Base-by-base conservation (phyloP, 2,113 vertebrate species). In the Delphinus delphis region DNA sequence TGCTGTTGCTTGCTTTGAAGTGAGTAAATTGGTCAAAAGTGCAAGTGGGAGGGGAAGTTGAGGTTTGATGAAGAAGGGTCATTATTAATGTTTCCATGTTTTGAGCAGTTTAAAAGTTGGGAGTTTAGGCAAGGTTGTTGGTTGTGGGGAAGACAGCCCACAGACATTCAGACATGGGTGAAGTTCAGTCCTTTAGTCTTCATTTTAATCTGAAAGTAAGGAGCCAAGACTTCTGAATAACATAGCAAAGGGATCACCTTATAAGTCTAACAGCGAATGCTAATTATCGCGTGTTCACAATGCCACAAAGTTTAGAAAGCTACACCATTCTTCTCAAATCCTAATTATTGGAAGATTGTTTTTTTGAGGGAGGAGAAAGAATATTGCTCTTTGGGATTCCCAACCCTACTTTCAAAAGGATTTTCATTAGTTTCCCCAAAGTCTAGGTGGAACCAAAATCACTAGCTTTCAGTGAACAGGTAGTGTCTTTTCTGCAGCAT, bases 1-100 rank as follows among this genome's bases (percentile, higher is more conserved):
- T 95, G 44, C 79, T 65, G 55, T 15, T 96, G 33, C 97, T 97
- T 83, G 76, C 90, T 83, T 67, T 97, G 94, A 96, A 98, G 89
- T n/a, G 55, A 96, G 80, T 89, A 79, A 82, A 31, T 17, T 98
- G 98, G 97, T 94, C 79, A 70, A 41, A 84, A 97, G 96, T 41
- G 41, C 1, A 3, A 92, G 86, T 90, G 68, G 88, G 55, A 97
- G 90, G 85, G 81, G 76, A 95, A 97, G 94, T 80, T 97, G 97
- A 97, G 95, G 93, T 98, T 98, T 91, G 62, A 55, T 58, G 82
- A 76, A 96, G 95, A 91, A 94, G n/a, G 87, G 74, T 94, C 98
- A 94, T 98, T 92, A 96, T 97, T 97, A 96, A 97, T 95, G 84
- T 98, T 98, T 97, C 0, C 6, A 71, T 98, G 97, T 96, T 86